phyloP scores from a whole-genome alignment of 2,797 vertebrate species.

The Falco cherrug region DNA sequence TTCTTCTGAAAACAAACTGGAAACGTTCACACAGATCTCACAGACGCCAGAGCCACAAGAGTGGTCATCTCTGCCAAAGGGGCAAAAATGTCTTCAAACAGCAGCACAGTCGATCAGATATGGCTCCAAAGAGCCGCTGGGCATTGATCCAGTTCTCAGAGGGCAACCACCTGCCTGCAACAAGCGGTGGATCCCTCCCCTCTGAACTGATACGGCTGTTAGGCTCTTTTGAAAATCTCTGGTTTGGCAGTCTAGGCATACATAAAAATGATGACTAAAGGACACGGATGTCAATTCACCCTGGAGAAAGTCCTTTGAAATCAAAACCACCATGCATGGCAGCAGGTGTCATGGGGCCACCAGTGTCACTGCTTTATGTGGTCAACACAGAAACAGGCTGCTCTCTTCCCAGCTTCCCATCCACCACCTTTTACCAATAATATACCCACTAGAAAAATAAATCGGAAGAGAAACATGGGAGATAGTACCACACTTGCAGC shows the following conservation, averaged over 20 bases:
- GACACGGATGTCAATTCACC: neutral
- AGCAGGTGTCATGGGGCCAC: neutral
- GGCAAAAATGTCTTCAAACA: neutral
- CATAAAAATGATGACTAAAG: neutral
- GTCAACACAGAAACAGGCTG: neutral
- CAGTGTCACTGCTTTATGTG: neutral
- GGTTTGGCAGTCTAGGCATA: neutral
- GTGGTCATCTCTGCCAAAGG: neutral
- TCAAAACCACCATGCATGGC: neutral
- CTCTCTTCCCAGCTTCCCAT: neutral
- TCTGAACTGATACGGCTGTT: accelerated
- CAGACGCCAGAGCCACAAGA: neutral
- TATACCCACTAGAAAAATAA: neutral
- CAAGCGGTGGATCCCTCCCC: neutral
- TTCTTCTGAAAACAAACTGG: neutral
- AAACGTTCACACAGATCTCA: neutral
- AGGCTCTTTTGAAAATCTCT: neutral
- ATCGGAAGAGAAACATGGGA: neutral
- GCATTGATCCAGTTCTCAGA: neutral
- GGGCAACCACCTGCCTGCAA: neutral
- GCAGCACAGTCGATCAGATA: neutral
- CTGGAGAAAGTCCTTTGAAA: neutral
- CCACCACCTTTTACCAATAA: neutral
- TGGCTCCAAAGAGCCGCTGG: neutral
- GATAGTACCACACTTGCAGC: neutral